Conservation (phyloP, 2,113 vertebrate genomes). For the Riparia riparia region DNA sequence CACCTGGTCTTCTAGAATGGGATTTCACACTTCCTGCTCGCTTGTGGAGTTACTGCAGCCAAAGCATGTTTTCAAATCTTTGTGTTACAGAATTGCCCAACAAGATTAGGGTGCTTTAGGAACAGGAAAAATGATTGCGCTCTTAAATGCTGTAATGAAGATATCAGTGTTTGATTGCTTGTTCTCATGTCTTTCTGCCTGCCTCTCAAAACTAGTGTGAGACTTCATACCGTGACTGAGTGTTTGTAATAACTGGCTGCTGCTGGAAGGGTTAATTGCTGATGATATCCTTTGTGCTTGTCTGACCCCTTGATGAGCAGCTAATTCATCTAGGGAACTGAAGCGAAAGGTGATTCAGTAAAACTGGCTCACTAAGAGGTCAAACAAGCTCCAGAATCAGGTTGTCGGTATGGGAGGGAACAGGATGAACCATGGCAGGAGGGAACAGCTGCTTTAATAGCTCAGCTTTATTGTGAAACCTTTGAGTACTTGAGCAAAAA, state of each 20-base stretch:
- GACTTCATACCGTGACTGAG: neutral
- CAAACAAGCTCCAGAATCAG: neutral
- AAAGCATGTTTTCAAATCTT: neutral
- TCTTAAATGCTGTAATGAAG: neutral
- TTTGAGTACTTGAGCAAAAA: neutral
- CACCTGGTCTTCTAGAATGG: neutral
- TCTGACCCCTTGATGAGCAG: neutral
- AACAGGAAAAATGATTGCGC: neutral
- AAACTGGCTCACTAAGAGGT: neutral
- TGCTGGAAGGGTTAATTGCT: conserved; percentile 23
- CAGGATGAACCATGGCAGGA: neutral
- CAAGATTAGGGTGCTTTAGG: neutral
- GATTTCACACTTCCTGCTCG: neutral
- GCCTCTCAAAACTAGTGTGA: neutral
- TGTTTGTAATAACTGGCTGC: neutral
- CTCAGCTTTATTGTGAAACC: conserved; percentile 16
- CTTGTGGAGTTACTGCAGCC: neutral
- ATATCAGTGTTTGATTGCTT: neutral
- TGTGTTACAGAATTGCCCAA: neutral
- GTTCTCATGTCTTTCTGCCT: neutral
- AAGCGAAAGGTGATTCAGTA: neutral
- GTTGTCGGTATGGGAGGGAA: neutral
- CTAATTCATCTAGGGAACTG: neutral
- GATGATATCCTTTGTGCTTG: neutral
- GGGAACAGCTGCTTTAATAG: neutral